Conservation (phyloP, 2,797 vertebrate genomes). For the Pelochelys cantorii region DNA sequence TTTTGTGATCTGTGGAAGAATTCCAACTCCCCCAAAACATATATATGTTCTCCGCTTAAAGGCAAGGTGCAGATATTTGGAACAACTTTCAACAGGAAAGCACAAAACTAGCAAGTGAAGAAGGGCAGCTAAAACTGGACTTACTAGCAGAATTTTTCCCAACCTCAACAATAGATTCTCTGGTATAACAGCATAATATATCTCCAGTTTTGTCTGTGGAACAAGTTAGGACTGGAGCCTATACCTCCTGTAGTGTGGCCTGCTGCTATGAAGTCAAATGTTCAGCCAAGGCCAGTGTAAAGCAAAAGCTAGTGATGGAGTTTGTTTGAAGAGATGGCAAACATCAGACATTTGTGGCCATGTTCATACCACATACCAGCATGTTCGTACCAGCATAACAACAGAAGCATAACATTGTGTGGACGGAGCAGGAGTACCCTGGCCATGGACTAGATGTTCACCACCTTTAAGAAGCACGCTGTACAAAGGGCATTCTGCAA, state of each 20-base stretch:
- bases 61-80: neutral
- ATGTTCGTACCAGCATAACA: neutral
- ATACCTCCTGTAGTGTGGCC: no score
- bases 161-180: neutral
- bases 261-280: neutral
- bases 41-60: neutral
- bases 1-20: neutral
- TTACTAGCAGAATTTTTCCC: neutral
- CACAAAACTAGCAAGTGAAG: neutral
- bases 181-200: neutral
- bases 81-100: neutral
- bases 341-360: neutral
- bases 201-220: neutral
- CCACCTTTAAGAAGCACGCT: neutral
- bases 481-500: conserved; percentile 38
- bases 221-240: neutral
- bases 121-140: neutral
- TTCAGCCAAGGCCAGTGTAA: neutral
- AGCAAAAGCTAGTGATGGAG: neutral
- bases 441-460: neutral
- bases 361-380: neutral
- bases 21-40: neutral
- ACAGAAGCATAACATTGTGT: neutral
- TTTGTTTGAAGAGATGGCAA: neutral
- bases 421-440: neutral